Conservation (phyloP, 2,888 invertebrate genomes). For the Drosophila quinaria region DNA sequence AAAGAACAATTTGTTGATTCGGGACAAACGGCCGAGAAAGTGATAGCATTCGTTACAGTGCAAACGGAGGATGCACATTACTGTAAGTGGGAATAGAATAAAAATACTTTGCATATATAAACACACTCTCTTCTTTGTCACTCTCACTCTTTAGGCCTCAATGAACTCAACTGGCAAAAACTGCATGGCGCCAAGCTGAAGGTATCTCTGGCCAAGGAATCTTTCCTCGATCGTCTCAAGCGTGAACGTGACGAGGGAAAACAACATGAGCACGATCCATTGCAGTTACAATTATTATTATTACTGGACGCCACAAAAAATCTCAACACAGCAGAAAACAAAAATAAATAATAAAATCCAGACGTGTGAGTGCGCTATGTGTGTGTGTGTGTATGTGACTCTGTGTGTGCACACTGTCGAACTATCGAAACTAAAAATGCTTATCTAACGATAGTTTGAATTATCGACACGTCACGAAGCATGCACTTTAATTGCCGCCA, state of each 20-base stretch:
- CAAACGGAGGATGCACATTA: slow-evolving; percentile 82
- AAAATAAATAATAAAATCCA: slow-evolving; percentile 70
- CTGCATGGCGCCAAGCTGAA: slow-evolving; percentile 87
- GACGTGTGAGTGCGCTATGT: slow-evolving; percentile 29
- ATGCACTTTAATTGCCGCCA: slow-evolving; percentile 1
- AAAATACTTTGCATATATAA: not conserved
- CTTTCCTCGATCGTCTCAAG: slow-evolving; percentile 89
- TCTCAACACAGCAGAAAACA: slow-evolving; percentile 60
- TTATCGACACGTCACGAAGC: slow-evolving; percentile 11
- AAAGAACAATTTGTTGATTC: slow-evolving; percentile 80
- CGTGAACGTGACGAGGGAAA: slow-evolving; percentile 87
- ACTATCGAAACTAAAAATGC: slow-evolving; percentile 14
- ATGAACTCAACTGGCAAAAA: slow-evolving; percentile 86
- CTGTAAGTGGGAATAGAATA: slow-evolving; percentile 63
- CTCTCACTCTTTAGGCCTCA: slow-evolving; percentile 85
- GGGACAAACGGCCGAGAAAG: slow-evolving; percentile 80
- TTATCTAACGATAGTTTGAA: slow-evolving; percentile 19
- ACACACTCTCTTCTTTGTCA: not conserved
- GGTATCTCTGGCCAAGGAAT: slow-evolving; percentile 90
- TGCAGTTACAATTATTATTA: slow-evolving; percentile 21
- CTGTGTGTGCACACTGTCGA: slow-evolving; percentile 17
- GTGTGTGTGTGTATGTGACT: slow-evolving; percentile 28
- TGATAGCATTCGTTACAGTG: slow-evolving; percentile 89
- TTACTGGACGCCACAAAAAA: slow-evolving; percentile 39
- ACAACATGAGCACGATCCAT: slow-evolving; percentile 28